A percentile compares a stretch with the other conserved stretches of the same genome.
phyloP scores from a whole-genome alignment of 2,797 vertebrate species.

The Phaenicophaeus curvirostris region DNA sequence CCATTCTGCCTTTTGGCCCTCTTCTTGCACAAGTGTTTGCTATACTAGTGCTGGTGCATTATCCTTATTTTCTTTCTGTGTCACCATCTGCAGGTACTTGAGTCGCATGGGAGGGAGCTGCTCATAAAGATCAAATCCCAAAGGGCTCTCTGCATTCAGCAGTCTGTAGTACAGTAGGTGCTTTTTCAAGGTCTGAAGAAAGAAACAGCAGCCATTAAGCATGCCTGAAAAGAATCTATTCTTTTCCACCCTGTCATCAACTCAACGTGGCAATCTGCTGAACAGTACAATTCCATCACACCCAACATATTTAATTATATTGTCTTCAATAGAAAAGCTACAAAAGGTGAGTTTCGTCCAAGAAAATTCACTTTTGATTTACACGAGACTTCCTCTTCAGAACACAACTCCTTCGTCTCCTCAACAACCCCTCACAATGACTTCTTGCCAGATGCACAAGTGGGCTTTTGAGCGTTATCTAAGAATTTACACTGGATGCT shows the following conservation, averaged over 20 bases:
- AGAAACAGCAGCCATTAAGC: not conserved
- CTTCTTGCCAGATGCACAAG: not conserved
- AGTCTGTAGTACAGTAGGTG: slow-evolving; percentile 90
- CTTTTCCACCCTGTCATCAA: not conserved
- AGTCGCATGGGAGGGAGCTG: slow-evolving; percentile 85
- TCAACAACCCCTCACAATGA: not conserved
- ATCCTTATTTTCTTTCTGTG: slow-evolving; percentile 30
- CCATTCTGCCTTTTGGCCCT: not conserved
- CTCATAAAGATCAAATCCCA: slow-evolving; percentile 88
- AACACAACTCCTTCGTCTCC: not conserved
- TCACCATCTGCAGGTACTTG: slow-evolving; percentile 80
- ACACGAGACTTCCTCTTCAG: too few species aligned
- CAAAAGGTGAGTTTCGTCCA: not conserved
- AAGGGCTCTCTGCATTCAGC: slow-evolving; percentile 77
- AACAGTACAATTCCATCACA: not conserved
- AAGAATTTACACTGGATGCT: not conserved
- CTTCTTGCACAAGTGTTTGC: not conserved
- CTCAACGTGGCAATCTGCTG: not conserved
- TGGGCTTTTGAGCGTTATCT: not conserved
- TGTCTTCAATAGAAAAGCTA: not conserved
- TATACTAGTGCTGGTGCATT: not conserved
- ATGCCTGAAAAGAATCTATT: not conserved
- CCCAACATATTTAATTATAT: not conserved
- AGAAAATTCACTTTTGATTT: not conserved
- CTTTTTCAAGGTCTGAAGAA: slow-evolving; percentile 84